These are phyloP conservation scores for Eurystomus glaucurus DNA, from an alignment of 2,797 vertebrate species.

Conservation along the genomic window DNA sequence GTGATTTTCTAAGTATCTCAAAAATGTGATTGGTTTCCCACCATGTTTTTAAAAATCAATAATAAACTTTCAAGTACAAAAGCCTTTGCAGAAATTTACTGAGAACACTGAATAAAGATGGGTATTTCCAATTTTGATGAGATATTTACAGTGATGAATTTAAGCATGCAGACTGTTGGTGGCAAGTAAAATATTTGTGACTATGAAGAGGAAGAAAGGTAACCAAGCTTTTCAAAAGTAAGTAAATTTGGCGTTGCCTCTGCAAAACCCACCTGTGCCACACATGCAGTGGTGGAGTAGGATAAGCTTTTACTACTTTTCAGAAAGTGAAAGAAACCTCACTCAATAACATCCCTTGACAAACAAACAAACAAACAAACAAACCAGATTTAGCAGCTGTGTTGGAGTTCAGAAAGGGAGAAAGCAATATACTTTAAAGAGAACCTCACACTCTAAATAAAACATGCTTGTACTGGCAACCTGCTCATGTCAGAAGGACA, in stretches of 20 bases:
- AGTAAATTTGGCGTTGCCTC: not conserved
- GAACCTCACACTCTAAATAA: not conserved
- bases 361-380: not conserved
- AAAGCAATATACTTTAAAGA: not conserved
- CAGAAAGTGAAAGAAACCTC: not conserved
- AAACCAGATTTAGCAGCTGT: not conserved
- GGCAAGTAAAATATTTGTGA: not conserved
- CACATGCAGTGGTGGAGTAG: not conserved
- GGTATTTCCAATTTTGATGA: slow-evolving; percentile 50
- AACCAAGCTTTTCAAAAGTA: slow-evolving; percentile 19
- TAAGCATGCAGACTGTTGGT: slow-evolving; percentile 1
- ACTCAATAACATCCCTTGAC: not conserved
- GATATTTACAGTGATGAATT: slow-evolving; percentile 42
- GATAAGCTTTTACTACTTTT: not conserved
- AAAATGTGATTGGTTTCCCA: slow-evolving; percentile 31
- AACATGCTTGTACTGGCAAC: not conserved
- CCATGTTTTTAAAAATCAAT: slow-evolving; percentile 37
- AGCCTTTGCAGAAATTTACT: slow-evolving; percentile 29
- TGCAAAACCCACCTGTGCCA: not conserved
- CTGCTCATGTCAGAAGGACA: not conserved
- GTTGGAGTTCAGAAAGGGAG: not conserved
- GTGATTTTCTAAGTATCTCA: slow-evolving; percentile 27
- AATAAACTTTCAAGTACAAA: slow-evolving; percentile 54
- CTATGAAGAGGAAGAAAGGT: not conserved
- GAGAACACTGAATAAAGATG: slow-evolving; percentile 45